phyloP scores from a whole-genome alignment of 2,888 invertebrate species.

The Eumacrocentrus americanus region DNA sequence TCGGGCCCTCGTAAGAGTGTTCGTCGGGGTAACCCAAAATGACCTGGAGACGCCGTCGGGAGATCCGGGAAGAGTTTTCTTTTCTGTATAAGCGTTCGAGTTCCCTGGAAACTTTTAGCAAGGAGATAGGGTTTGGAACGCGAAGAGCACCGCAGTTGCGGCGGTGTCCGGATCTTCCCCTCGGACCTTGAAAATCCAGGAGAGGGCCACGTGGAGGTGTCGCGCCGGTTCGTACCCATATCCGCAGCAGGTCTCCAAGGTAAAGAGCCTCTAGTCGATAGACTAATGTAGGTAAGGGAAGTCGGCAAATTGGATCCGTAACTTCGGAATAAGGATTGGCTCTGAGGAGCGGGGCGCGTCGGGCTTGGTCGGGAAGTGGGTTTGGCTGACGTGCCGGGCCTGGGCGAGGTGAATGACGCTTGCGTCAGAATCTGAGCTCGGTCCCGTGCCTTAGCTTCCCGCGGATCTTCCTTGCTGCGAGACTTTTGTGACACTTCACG shows the following conservation, averaged over 20 bases:
- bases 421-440: too few species aligned
- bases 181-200: conserved; percentile 12
- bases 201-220: conserved; percentile 61
- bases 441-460: conserved; percentile 61
- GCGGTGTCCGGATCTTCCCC: conserved; percentile 59
- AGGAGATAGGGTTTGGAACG: conserved; percentile 65
- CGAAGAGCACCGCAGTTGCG: conserved; percentile 62
- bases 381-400: conserved; percentile 43
- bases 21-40: conserved; percentile 64
- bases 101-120: conserved; percentile 64
- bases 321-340: conserved; percentile 72
- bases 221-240: conserved; percentile 70
- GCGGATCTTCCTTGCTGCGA: conserved; percentile 52
- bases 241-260: conserved; percentile 80
- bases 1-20: conserved; percentile 62
- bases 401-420: too few species aligned
- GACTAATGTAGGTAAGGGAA: conserved; percentile 47
- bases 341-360: conserved; percentile 71
- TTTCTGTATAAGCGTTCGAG: conserved; percentile 58
- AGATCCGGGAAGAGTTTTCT: conserved; percentile 46
- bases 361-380: conserved; percentile 64
- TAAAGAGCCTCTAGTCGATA: conserved; percentile 70
- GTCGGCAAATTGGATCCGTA: conserved; percentile 31
- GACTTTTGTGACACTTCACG: conserved; percentile 36
- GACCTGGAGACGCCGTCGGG: conserved; percentile 67